phyloP scores from a whole-genome alignment of 2,888 invertebrate genomes.

The Acleris emargana region DNA sequence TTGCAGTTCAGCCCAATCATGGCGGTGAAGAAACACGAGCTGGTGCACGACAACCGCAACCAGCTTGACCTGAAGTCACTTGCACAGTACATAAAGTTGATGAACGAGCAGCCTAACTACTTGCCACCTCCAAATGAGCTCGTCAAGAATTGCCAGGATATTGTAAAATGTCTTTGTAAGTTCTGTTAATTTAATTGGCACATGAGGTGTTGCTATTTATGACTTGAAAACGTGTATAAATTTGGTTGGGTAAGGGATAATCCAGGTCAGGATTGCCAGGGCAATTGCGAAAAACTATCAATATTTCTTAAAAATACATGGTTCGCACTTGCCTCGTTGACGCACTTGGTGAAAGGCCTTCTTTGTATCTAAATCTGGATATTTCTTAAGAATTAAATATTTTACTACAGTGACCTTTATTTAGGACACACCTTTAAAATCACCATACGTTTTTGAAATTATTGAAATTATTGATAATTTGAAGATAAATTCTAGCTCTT shows the following conservation, averaged over 20 bases:
- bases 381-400: no score
- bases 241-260: no score
- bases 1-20: constrained; percentile 53
- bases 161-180: constrained; percentile 79
- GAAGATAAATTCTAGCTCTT: no score
- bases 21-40: constrained; percentile 85
- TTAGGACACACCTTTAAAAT: no score
- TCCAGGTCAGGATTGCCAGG: not conserved
- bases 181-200: not conserved
- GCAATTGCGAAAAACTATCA: no score
- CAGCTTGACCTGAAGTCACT: constrained; percentile 66
- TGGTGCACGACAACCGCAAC: constrained; percentile 73
- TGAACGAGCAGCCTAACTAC: constrained; percentile 74
- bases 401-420: no score
- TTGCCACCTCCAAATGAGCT: constrained; percentile 69
- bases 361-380: no score
- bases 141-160: constrained; percentile 75
- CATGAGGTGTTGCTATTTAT: not conserved
- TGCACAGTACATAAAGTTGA: constrained; percentile 74
- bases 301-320: no score
- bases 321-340: not conserved
- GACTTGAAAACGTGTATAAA: not conserved
- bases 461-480: no score
- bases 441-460: no score
- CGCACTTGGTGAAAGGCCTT: no score